Conservation (phyloP, 1,140 invertebrate species). For the Pissodes strobi region DNA sequence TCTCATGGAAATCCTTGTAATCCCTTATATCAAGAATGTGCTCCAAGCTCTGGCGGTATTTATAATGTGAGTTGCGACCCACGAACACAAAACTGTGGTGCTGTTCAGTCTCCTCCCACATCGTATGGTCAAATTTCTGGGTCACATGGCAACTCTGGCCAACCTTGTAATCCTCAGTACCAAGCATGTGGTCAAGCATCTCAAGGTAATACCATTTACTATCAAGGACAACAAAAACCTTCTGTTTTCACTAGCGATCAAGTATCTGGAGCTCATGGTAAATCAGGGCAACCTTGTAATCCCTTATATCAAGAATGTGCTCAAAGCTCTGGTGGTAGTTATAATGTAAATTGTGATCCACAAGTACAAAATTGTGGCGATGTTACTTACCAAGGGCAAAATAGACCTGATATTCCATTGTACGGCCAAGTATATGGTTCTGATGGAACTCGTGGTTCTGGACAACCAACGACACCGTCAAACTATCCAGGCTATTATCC, state of each 20-base stretch:
- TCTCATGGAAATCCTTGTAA: conserved; percentile 16
- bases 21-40: background rate
- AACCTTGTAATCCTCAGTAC: conserved; percentile 5
- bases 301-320: background rate
- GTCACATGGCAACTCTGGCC: background rate
- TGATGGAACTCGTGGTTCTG: background rate
- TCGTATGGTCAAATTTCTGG: conserved; percentile 4
- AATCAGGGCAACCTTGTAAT: conserved; percentile 12
- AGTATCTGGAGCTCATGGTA: background rate
- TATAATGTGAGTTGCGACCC: conserved; percentile 14
- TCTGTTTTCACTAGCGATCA: background rate
- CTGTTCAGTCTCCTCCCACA: too few species aligned
- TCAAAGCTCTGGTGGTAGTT: background rate
- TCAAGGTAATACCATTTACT: too few species aligned
- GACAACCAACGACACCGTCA: background rate
- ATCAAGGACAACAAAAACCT: background rate
- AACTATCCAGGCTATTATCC: background rate
- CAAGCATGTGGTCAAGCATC: conserved; percentile 17
- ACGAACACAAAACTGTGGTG: conserved; percentile 7
- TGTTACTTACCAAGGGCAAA: too few species aligned
- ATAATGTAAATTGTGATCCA: conserved; percentile 13
- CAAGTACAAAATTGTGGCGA: conserved; percentile 5
- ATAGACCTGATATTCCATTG: background rate
- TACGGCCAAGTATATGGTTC: background rate
- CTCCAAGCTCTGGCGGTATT: background rate